These are phyloP conservation scores for Myrmecobius fasciatus DNA, from an alignment of 2,113 vertebrate genomes.

Conservation along the genomic window DNA sequence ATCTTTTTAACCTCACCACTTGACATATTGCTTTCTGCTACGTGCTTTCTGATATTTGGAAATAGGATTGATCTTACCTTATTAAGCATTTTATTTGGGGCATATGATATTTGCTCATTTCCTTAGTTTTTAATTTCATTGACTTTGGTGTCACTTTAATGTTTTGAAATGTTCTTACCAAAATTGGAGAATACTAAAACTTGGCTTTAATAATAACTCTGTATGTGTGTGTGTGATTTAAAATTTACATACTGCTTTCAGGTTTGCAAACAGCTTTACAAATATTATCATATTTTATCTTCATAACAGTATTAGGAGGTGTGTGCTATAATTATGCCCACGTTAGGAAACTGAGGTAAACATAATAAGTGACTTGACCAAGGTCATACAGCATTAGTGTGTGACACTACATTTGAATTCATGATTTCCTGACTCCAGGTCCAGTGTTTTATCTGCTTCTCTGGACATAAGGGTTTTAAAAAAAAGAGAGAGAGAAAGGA, in stretches of 20 bases:
- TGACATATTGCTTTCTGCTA: background rate
- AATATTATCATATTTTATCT: background rate
- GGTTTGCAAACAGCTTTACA: background rate
- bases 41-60: background rate
- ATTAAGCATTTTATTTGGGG: background rate
- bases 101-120: background rate
- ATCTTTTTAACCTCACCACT: background rate
- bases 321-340: background rate
- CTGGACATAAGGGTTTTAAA: background rate
- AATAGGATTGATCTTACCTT: background rate
- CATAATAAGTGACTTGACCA: background rate
- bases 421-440: background rate
- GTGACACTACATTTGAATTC: background rate
- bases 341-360: background rate
- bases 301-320: background rate
- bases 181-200: background rate
- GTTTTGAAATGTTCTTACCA: background rate
- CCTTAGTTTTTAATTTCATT: background rate
- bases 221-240: background rate
- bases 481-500: too few relatives aligned
- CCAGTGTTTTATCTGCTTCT: background rate
- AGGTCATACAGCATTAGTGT: background rate
- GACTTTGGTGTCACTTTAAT: background rate
- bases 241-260: background rate
- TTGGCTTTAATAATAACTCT: background rate